Conservation (phyloP, 1,140 invertebrate species). For the Aporrectodea caliginosa region DNA sequence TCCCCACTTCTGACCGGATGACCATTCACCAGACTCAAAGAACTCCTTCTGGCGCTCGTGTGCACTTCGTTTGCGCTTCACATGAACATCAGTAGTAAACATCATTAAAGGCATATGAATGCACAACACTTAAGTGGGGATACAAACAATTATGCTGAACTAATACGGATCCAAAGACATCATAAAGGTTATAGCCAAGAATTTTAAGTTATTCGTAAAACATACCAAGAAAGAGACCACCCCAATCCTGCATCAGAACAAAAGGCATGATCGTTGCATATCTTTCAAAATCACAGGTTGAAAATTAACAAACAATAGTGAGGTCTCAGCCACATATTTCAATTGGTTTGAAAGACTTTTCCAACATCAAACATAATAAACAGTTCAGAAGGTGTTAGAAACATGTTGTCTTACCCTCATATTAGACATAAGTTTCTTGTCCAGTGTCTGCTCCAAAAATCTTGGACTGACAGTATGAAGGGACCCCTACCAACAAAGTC, state of each 20-base stretch:
- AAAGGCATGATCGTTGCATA: too few relatives aligned
- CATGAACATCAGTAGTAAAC: too few relatives aligned
- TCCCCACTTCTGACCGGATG: conserved; percentile 83
- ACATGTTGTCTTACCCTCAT: conserved; percentile 65
- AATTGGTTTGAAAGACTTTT: neutral
- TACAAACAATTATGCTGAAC: too few relatives aligned
- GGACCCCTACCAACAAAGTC: conserved; percentile 65
- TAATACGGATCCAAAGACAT: too few relatives aligned
- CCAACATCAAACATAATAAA: conserved; percentile 18
- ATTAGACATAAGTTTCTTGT: conserved; percentile 98
- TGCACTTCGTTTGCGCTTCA: conserved; percentile 65
- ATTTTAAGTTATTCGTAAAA: neutral
- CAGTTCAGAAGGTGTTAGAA: conserved; percentile 23
- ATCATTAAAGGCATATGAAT: too few relatives aligned
- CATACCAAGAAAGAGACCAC: too few relatives aligned
- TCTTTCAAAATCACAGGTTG: neutral
- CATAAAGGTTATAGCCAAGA: too few relatives aligned
- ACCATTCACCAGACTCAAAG: conserved; percentile 80
- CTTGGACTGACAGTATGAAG: conserved; percentile 80
- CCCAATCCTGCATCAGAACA: too few relatives aligned
- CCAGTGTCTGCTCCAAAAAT: conserved; percentile 91
- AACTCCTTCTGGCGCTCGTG: conserved; percentile 76
- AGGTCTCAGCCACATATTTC: neutral
- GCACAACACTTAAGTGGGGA: too few relatives aligned
- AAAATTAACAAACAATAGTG: neutral